These are phyloP conservation scores for Drosophila leontia DNA, from an alignment of 1,140 invertebrate species.

Conservation along the genomic window DNA sequence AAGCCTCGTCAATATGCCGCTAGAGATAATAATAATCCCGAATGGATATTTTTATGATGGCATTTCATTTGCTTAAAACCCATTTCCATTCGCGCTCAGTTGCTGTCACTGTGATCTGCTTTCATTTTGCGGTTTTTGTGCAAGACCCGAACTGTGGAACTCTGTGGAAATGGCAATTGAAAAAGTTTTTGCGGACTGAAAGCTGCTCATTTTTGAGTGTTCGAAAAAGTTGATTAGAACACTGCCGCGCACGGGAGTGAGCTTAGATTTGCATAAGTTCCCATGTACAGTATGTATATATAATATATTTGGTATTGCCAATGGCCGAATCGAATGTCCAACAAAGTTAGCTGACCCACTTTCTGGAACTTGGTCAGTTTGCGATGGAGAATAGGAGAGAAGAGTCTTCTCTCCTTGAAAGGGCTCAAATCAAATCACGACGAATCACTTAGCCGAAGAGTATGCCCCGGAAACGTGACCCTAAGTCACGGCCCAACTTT, in stretches of 20 bases:
- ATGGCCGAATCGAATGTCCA: conserved; percentile 51
- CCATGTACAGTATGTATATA: background rate
- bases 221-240: conserved; percentile 65
- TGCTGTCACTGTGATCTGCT: conserved; percentile 30
- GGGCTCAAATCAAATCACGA: conserved; percentile 74
- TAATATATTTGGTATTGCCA: conserved; percentile 37
- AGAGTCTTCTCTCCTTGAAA: conserved; percentile 7
- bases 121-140: conserved; percentile 45
- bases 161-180: conserved; percentile 64
- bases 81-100: conserved; percentile 25
- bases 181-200: conserved; percentile 51
- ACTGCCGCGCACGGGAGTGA: conserved; percentile 13
- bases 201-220: conserved; percentile 49
- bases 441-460: conserved; percentile 78
- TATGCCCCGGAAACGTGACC: conserved; percentile 55
- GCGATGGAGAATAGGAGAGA: background rate
- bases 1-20: conserved; percentile 35
- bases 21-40: conserved; percentile 51
- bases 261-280: conserved; percentile 49
- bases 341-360: conserved; percentile 69
- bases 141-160: conserved; percentile 33
- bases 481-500: conserved; percentile 64
- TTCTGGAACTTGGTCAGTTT: conserved; percentile 21
- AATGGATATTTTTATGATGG: conserved; percentile 44
- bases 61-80: conserved; percentile 51